Evolutionary conservation across 2,113 vertebrate species (phyloP).

Genomic region (Oryzias woworae): DNA sequence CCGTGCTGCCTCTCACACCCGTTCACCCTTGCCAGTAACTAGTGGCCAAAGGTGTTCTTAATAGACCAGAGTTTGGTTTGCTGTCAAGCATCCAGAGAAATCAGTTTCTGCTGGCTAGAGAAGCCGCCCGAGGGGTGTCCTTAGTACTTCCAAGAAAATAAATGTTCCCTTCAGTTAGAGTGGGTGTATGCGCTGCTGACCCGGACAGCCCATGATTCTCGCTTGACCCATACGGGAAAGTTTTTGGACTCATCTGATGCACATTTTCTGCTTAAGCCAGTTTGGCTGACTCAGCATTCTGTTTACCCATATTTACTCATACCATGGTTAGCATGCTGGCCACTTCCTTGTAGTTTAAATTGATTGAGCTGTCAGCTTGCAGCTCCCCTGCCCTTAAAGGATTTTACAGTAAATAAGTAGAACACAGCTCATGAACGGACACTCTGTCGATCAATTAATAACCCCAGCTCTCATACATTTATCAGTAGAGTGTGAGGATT

Average conservation of each 20-base stretch:
- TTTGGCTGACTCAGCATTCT: constrained; percentile 8
- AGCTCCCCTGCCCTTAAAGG: constrained; percentile 10
- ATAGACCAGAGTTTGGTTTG: constrained; percentile 54
- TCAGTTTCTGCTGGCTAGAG: constrained; percentile 37
- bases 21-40: constrained; percentile 20
- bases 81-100: constrained; percentile 52
- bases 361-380: constrained; percentile 43
- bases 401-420: constrained; percentile 9
- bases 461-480: constrained; percentile 45
- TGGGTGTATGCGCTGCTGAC: neutral
- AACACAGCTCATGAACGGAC: constrained; percentile 12
- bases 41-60: constrained; percentile 46
- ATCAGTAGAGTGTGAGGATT: constrained; percentile 35
- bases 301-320: constrained; percentile 2
- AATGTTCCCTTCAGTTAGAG: constrained; percentile 19
- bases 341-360: constrained; percentile 40
- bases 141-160: constrained; percentile 29
- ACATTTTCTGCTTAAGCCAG: neutral
- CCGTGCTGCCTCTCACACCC: constrained; percentile 10
- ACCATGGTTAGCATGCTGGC: constrained; percentile 7
- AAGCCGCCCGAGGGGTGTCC: constrained; percentile 31
- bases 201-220: constrained; percentile 7
- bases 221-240: constrained; percentile 2
- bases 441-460: constrained; percentile 59
- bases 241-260: constrained; percentile 18